Evolutionary conservation across 2,888 invertebrate species (phyloP).

Genomic region (Microctonus brassicae): DNA sequence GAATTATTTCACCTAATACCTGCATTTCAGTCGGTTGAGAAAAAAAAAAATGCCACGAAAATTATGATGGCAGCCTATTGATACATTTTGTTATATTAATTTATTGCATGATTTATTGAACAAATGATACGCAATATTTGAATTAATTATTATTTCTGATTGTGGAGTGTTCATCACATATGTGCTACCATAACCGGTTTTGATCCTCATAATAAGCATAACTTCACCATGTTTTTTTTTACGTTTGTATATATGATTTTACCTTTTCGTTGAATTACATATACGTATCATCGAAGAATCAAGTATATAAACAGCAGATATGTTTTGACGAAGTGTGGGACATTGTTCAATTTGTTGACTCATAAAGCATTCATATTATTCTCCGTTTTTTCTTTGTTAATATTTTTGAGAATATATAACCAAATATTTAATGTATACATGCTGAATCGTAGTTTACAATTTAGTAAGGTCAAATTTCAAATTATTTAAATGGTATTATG

Average conservation of each 20-base stretch:
- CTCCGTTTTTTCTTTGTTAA: not conserved
- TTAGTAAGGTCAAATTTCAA: no score
- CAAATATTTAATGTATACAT: not conserved
- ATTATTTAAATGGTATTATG: no score
- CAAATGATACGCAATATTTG: not conserved
- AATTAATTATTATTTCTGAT: not conserved
- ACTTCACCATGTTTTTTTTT: not conserved
- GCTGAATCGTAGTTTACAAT: not conserved
- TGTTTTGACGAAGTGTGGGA: not conserved
- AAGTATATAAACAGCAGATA: not conserved
- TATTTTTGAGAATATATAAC: not conserved
- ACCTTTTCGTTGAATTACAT: not conserved
- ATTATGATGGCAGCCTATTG: not conserved
- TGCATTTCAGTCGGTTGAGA: not conserved
- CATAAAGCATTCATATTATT: not conserved
- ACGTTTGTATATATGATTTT: not conserved
- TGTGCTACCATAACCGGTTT: not conserved
- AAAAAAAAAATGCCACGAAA: not conserved
- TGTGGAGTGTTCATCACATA: not conserved
- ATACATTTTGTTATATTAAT: not conserved
- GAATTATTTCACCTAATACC: not conserved
- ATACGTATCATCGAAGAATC: not conserved
- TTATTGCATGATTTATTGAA: not conserved
- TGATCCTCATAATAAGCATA: not conserved
- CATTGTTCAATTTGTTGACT: not conserved